A percentile compares a stretch with the other conserved stretches of the same genome.
Evolutionary conservation across 2,113 vertebrate species (phyloP).

Genomic region (Psilopsiagon aurifrons): DNA sequence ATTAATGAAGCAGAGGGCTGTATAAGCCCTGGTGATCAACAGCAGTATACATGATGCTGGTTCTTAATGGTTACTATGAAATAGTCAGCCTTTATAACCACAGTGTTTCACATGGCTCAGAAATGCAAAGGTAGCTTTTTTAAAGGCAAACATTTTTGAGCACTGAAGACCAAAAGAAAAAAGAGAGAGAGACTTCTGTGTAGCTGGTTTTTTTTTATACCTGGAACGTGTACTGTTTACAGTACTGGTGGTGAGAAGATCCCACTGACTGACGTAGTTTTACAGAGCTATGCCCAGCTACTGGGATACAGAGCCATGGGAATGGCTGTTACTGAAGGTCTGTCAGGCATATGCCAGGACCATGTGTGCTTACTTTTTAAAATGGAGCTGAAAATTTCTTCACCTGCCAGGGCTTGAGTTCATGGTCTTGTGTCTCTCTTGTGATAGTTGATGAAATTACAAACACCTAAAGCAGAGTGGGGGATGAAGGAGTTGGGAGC

Average conservation of each 20-base stretch:
- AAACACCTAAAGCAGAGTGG: slow-evolving; percentile 26
- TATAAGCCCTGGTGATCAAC: slow-evolving; percentile 11
- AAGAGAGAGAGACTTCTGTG: not conserved
- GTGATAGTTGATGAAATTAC: slow-evolving; percentile 39
- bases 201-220: not conserved
- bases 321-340: slow-evolving; percentile 16
- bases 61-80: slow-evolving; percentile 14
- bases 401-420: slow-evolving; percentile 41
- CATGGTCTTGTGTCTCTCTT: slow-evolving; percentile 4
- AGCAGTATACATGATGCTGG: not conserved
- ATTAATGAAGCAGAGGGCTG: slow-evolving; percentile 53
- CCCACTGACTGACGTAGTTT: not conserved
- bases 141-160: not conserved
- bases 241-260: not conserved
- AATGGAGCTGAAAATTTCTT: slow-evolving; percentile 20
- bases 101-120: not conserved
- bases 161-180: not conserved
- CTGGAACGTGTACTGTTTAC: not conserved
- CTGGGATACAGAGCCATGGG: not conserved
- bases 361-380: slow-evolving; percentile 21
- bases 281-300: not conserved
- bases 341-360: not conserved
- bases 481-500: not conserved
- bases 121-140: not conserved
- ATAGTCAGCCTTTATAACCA: not conserved